Evolutionary conservation across 2,888 invertebrate species (phyloP).

Genomic region (Podabrus alpinus): DNA sequence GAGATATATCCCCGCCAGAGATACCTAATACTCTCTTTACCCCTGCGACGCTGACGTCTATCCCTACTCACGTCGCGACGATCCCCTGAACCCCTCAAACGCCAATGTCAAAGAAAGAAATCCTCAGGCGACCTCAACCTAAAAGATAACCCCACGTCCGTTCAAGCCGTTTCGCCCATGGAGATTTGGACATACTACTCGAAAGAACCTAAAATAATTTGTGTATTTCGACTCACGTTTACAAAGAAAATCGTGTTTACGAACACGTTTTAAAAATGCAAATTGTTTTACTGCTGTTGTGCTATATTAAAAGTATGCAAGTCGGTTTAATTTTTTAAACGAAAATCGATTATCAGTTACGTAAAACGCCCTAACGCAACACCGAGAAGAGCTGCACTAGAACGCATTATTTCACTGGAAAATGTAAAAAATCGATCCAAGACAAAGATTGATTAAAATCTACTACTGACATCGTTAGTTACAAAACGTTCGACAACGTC

Average conservation of each 20-base stretch:
- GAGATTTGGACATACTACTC: constrained; percentile 17
- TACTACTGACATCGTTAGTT: background rate
- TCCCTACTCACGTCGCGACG: constrained; percentile 45
- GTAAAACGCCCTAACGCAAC: background rate
- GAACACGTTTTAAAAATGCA: background rate
- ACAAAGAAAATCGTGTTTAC: background rate
- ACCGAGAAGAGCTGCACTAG: background rate
- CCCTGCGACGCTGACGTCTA: constrained; percentile 47
- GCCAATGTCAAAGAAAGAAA: constrained; percentile 50
- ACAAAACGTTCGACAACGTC: background rate
- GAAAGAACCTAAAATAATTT: background rate
- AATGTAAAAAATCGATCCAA: background rate
- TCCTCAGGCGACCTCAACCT: constrained; percentile 50
- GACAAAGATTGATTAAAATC: background rate
- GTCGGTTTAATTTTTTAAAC: background rate
- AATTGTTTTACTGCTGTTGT: background rate
- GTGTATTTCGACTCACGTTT: background rate
- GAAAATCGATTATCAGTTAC: background rate
- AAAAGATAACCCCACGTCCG: constrained; percentile 47
- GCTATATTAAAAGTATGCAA: background rate
- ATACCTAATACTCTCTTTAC: constrained; percentile 46
- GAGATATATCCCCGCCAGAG: constrained; percentile 46
- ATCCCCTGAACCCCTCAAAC: constrained; percentile 45
- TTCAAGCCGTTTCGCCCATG: constrained; percentile 19
- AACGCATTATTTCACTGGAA: background rate